These are phyloP conservation scores for Silurus glanis DNA, from an alignment of 2,113 vertebrate genomes.

Conservation along the genomic window DNA sequence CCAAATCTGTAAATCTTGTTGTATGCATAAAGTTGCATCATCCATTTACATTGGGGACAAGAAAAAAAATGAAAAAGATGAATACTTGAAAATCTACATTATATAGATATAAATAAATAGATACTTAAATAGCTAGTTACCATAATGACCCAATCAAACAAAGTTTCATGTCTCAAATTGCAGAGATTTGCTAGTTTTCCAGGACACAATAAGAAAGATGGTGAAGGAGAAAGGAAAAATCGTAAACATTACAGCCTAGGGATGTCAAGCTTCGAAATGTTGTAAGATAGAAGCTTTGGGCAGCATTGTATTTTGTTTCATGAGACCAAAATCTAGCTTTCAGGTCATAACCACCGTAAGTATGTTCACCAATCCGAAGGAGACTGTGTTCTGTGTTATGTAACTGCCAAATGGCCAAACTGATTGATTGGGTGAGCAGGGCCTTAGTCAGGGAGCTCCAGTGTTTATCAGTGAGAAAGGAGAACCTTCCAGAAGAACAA, in stretches of 20 bases:
- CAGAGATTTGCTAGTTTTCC: no score
- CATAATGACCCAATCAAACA: no score
- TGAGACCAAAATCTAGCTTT: neutral
- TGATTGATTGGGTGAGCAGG: no score
- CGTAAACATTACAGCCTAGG: neutral
- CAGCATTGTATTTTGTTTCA: neutral
- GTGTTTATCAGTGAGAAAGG: no score
- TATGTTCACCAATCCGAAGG: neutral
- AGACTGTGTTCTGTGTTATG: no score
- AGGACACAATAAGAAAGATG: no score
- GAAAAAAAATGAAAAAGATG: neutral
- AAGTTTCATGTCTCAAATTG: no score
- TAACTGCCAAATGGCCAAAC: no score
- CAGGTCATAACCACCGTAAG: neutral
- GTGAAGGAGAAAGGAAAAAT: no score
- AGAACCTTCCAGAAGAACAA: no score
- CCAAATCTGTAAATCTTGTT: neutral
- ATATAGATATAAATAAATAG: neutral
- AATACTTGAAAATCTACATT: neutral
- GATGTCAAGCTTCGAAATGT: neutral
- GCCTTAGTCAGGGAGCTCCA: no score
- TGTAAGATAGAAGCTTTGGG: neutral
- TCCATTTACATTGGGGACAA: neutral
- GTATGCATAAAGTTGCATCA: neutral
- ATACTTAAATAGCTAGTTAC: no score